Conservation (phyloP, 53 echinoderm and acorn worm genomes). For the Apostichopus leukothele region DNA sequence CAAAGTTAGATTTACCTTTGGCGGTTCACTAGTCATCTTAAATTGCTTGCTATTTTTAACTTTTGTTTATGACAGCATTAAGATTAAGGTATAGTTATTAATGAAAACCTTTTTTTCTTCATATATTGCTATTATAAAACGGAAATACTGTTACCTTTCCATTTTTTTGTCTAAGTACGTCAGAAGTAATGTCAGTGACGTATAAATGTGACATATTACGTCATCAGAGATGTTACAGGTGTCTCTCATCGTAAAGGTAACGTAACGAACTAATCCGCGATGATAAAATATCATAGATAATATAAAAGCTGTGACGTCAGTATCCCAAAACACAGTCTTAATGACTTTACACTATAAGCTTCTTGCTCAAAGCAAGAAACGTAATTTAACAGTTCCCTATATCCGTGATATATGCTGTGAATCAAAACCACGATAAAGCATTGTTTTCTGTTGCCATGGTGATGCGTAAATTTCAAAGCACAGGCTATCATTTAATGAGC, state of each 20-base stretch:
- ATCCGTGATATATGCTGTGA: background rate
- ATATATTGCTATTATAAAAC: background rate
- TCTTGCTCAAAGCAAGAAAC: background rate
- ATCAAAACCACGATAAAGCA: background rate
- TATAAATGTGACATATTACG: conserved; percentile 34
- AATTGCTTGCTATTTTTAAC: background rate
- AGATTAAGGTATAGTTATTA: background rate
- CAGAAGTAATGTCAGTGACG: conserved; percentile 14
- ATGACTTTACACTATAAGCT: background rate
- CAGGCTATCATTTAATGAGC: background rate
- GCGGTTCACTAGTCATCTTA: background rate
- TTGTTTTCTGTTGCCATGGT: conserved; percentile 11
- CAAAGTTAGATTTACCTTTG: too few species aligned
- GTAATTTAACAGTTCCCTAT: background rate
- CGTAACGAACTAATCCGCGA: conserved; percentile 12
- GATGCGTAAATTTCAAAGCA: background rate
- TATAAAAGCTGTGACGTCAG: conserved; percentile 14
- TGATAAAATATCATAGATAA: conserved; percentile 10
- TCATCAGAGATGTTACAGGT: conserved; percentile 38
- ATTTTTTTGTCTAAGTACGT: background rate
- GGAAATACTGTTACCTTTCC: background rate
- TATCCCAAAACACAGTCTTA: background rate
- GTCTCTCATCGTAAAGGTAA: background rate
- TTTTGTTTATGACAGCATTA: background rate
- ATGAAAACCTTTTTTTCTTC: background rate